phyloP scores from a whole-genome alignment of 2,797 vertebrate species.

The Liparis tanakae region DNA sequence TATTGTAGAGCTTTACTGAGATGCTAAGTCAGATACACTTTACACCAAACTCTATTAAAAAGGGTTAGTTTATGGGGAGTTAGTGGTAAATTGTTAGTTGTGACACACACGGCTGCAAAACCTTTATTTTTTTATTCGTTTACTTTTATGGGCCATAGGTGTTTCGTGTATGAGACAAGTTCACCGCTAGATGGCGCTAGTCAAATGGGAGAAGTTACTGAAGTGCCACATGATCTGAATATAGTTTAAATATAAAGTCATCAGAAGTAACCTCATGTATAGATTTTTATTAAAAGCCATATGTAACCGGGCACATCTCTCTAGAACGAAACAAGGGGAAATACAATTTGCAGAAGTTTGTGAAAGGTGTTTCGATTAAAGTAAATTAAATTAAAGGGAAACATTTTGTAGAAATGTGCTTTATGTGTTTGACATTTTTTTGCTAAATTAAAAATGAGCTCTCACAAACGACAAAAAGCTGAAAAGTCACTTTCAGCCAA shows the following conservation, averaged over 20 bases:
- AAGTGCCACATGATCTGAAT: slow-evolving; percentile 9
- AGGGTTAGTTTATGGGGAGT: neutral
- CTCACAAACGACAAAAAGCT: neutral
- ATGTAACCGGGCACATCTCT: neutral
- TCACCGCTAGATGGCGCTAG: slow-evolving; percentile 73
- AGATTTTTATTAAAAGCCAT: neutral
- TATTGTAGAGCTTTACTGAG: neutral
- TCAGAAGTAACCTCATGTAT: neutral
- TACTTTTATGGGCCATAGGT: neutral
- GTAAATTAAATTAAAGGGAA: too few relatives aligned
- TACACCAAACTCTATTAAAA: neutral
- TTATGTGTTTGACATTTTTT: neutral
- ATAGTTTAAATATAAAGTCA: neutral
- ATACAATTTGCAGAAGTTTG: neutral
- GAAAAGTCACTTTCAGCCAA: neutral
- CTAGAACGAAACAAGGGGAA: neutral
- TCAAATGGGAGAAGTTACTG: slow-evolving; percentile 36
- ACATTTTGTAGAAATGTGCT: neutral
- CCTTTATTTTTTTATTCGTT: neutral
- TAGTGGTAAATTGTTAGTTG: neutral
- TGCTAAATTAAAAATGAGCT: neutral
- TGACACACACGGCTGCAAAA: neutral
- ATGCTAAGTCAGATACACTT: too few relatives aligned
- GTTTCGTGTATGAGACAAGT: slow-evolving; percentile 1
- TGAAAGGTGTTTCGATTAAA: neutral